Evolutionary conservation across 2,113 vertebrate genomes (phyloP).

Genomic region (Tinamus guttatus): DNA sequence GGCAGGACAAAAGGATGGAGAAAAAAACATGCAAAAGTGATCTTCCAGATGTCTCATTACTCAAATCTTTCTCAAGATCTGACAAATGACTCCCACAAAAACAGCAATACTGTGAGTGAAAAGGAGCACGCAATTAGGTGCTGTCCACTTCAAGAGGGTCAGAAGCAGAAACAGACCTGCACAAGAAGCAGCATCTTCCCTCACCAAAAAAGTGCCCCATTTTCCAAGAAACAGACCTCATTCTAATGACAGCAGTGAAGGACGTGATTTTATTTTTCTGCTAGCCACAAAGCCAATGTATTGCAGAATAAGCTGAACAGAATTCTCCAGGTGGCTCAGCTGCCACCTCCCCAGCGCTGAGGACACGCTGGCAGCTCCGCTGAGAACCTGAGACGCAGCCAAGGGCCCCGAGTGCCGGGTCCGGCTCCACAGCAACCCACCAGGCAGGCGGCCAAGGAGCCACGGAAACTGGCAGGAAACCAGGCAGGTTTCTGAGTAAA

Average conservation of each 20-base stretch:
- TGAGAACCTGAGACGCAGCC: neutral
- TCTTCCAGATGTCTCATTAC: neutral
- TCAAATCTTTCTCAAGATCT: neutral
- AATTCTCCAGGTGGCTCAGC: neutral
- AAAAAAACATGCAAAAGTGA: neutral
- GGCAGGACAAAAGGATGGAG: neutral
- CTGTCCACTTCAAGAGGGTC: neutral
- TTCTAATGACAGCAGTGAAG: neutral
- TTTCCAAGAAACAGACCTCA: neutral
- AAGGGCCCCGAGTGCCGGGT: neutral
- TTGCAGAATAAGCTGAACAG: neutral
- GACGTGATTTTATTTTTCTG: fast-evolving
- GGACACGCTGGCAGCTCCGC: neutral
- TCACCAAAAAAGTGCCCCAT: neutral
- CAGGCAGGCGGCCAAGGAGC: neutral
- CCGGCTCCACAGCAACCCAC: neutral
- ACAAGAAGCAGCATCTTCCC: neutral
- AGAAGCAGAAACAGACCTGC: neutral
- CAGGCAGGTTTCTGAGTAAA: neutral
- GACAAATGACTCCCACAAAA: neutral
- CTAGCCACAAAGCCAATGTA: neutral
- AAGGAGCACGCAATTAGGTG: too few species aligned
- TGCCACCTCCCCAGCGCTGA: neutral
- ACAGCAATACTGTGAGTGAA: fast-evolving
- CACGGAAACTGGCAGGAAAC: neutral